These are phyloP conservation scores for Oenanthe melanoleuca DNA, from an alignment of 2,113 vertebrate species.

Conservation along the genomic window DNA sequence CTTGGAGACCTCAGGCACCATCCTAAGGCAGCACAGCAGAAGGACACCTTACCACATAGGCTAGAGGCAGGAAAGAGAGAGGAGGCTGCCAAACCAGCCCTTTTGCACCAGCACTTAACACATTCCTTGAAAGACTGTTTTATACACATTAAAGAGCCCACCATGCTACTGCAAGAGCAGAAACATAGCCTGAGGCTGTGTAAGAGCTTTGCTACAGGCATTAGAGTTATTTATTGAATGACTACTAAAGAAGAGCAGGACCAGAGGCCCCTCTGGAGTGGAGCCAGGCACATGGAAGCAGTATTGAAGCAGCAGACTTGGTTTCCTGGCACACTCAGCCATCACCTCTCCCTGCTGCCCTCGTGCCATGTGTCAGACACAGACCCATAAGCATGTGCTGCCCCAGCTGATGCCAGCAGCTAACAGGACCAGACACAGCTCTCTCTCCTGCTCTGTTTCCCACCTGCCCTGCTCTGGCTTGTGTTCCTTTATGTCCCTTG, in stretches of 20 bases:
- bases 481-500: neutral
- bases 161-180: neutral
- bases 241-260: slow-evolving; percentile 49
- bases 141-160: neutral
- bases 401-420: neutral
- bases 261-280: neutral
- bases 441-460: neutral
- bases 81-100: neutral
- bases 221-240: slow-evolving; percentile 60
- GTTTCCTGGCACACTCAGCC: neutral
- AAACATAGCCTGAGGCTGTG: neutral
- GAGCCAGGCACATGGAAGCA: neutral
- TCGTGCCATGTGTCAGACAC: neutral
- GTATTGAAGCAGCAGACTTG: neutral
- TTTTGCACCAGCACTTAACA: slow-evolving; percentile 47
- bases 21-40: neutral
- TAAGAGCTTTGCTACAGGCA: neutral
- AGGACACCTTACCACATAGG: neutral
- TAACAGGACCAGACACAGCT: neutral
- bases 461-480: neutral
- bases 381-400: rapidly evolving
- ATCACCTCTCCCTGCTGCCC: neutral
- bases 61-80: neutral
- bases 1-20: neutral
- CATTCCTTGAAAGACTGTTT: neutral